Base-by-base conservation (phyloP, 2,797 vertebrate genomes). In the Gymnoscopelus braueri region DNA sequence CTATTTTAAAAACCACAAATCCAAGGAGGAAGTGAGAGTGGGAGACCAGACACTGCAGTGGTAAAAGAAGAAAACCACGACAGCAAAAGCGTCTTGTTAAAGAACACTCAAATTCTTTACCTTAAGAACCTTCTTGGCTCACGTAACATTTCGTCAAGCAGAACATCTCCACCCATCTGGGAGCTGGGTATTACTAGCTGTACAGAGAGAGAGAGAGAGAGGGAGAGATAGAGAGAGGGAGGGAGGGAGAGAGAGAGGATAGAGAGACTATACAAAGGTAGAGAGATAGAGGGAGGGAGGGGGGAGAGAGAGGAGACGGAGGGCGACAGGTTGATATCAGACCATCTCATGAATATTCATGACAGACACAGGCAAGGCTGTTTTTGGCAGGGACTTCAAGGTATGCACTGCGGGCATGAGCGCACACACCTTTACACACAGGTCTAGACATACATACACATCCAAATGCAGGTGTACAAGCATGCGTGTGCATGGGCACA, bases 271-370 rank as follows among this genome's bases (percentile, higher is more conserved):
- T 0, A 56, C n/a, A 59, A 2, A 48, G 60, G 65, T 12, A 62
- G 44, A 63, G 19, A 5, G 55, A 60, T 29, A 50, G 23, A 14
- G n/a, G 5, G 12, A 68, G 13, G 60, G 52, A 63, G 58, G 48
- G 15, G 35, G 39, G 32, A 55, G 35, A 60, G 64, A 3, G 5
- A 72, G 56, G 9, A 47, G 10, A 61, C 13, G 29, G 52, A 57
- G 14, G 60, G 12, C 52, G 62, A 51, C 4, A 5, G 35, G 50
- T 2, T 10, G 26, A 29, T 65, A 63, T 0, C 24, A 60, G 35
- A 67, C 51, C 63, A 56, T 1, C 12, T 56, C 63, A 48, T 83
- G 14, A 63, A 63, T 65, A 56, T 75, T 68, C 23, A 54, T 79
- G 63, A 75, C 61, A 77, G 65, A 67, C 71, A 64, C 56, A 24